Evolutionary conservation across 2,888 invertebrate genomes (phyloP).

Genomic region (Drosophila siamana): DNA sequence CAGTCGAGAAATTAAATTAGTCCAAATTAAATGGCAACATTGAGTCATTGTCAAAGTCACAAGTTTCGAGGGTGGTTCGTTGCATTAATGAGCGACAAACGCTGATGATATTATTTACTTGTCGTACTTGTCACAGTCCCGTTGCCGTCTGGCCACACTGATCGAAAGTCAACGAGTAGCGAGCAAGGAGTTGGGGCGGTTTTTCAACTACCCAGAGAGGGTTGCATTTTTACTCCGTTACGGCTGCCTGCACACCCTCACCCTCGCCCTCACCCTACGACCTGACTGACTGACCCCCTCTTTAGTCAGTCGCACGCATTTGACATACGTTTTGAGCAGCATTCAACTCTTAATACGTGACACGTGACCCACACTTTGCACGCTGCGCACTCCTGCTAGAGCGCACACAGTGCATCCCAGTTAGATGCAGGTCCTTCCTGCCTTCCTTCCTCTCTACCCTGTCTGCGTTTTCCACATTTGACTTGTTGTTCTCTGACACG

Average conservation of each 20-base stretch:
- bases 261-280: slow-evolving; percentile 24
- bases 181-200: slow-evolving; percentile 1
- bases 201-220: slow-evolving; percentile 39
- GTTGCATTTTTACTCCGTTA: slow-evolving; percentile 65
- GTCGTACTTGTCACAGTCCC: slow-evolving; percentile 41
- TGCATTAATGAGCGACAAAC: slow-evolving; percentile 77
- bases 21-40: slow-evolving; percentile 71
- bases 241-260: slow-evolving; percentile 76
- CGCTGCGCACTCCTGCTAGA: slow-evolving; percentile 37
- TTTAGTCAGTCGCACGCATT: slow-evolving; percentile 49
- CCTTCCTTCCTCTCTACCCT: slow-evolving; percentile 41
- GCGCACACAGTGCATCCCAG: slow-evolving; percentile 30
- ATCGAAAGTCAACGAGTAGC: slow-evolving; percentile 62
- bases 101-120: slow-evolving; percentile 76
- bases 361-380: slow-evolving; percentile 81
- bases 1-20: slow-evolving; percentile 73
- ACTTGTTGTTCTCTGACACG: slow-evolving; percentile 82
- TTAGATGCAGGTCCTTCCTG: slow-evolving; percentile 68
- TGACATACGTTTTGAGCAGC: slow-evolving; percentile 80
- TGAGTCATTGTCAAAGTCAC: slow-evolving; percentile 14
- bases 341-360: slow-evolving; percentile 75
- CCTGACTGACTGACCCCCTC: slow-evolving; percentile 26
- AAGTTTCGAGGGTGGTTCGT: slow-evolving; percentile 18
- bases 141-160: slow-evolving; percentile 71
- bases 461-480: slow-evolving; percentile 71